Evolutionary conservation across 2,888 invertebrate genomes (phyloP).

Genomic region (Drosophila ezoana): DNA sequence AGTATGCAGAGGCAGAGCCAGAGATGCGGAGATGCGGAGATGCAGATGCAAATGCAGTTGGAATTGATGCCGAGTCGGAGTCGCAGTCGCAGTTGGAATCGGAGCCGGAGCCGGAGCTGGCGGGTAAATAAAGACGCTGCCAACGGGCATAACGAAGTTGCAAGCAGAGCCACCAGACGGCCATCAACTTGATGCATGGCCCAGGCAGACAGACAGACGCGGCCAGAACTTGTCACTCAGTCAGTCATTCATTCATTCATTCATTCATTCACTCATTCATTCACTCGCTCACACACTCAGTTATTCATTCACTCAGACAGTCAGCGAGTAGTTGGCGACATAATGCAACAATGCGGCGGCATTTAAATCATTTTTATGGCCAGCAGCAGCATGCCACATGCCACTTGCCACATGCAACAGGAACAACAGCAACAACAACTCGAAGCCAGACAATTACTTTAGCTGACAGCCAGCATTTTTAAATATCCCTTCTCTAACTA

Average conservation of each 20-base stretch:
- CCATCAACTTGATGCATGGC: constrained; percentile 68
- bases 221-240: constrained; percentile 3
- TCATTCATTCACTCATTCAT: constrained; percentile 46
- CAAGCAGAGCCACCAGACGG: constrained; percentile 34
- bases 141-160: constrained; percentile 69
- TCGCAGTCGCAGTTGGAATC: not conserved
- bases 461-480: too few species aligned
- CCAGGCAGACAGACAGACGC: constrained; percentile 11
- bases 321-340: constrained; percentile 27
- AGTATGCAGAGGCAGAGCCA: constrained; percentile 71
- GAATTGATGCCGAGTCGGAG: constrained; percentile 28
- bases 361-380: constrained; percentile 73
- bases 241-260: not conserved
- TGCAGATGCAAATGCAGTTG: constrained; percentile 21
- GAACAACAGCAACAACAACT: constrained; percentile 1
- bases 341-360: constrained; percentile 61
- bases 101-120: not conserved
- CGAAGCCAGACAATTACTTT: too few species aligned
- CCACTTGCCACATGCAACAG: constrained; percentile 20
- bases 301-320: constrained; percentile 8
- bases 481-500: too few species aligned
- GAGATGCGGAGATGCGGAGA: constrained; percentile 51
- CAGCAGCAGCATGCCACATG: constrained; percentile 22
- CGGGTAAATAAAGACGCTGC: constrained; percentile 64
- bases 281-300: constrained; percentile 17